Base-by-base conservation (phyloP, 2,113 vertebrate species). In the Perca schrenkii region DNA sequence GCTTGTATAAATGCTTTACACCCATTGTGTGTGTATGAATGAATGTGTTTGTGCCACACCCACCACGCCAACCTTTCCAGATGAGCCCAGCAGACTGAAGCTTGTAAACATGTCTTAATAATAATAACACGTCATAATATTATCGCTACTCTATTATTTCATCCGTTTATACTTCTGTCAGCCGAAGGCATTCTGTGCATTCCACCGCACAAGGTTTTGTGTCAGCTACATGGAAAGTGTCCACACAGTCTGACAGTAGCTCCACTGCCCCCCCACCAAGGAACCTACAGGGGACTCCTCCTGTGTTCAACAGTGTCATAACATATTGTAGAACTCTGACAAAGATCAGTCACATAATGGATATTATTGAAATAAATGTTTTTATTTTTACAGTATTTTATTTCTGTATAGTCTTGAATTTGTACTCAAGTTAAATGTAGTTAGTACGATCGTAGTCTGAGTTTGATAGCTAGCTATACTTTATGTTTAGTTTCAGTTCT, bases 141-240 rank as follows among this genome's bases (percentile, higher is more conserved):
- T 21, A 84, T 87, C 80, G 75, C 28, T 31, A 8, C 50, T 40
- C 80, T 60, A 80, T 89, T 90, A 80, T 91, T 78, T 82, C 77
- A 82, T 63, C 82, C 87, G 86, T 92, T 87, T 89, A 49, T 46
- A 72, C 54, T 74, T 82, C 56, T 4, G 36, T 68, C 82, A 50
- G 73, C 40, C 46, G 53, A 78, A 58, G n/a, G 56, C 67, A 88
- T 93, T 92, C 88, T 77, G 63, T 46, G 14, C 79, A 88, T 92
- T 92, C 89, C 91, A 63, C n/a, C 1, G 12, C 67, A 53, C 14
- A 47, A 79, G 64, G 53, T 75, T 25, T 3, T 25, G 57, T 36
- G 31, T 6, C 34, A 34, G 5, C 34, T 34, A 34, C 34, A 78
- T 22, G 21, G 61, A 78, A 56, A 53, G 64, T 83, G 83, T 65